Percentiles rank a stretch among this genome's conserved stretches.
phyloP scores from a whole-genome alignment of 2,797 vertebrate species.

The Protonibea diacanthus region DNA sequence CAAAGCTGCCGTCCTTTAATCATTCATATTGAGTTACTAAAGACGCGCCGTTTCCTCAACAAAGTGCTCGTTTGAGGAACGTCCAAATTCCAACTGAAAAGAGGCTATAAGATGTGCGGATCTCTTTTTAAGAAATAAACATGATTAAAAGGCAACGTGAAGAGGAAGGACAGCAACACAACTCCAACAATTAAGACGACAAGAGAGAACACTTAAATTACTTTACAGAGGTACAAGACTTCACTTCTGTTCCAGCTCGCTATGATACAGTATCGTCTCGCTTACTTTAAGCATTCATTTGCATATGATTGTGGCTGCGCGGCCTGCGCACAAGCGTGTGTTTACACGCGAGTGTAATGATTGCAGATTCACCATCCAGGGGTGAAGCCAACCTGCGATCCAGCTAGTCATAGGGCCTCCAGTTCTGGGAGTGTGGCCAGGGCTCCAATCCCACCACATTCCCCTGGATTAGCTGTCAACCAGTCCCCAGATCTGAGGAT shows the following conservation, averaged over 20 bases:
- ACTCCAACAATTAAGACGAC: conserved; percentile 76
- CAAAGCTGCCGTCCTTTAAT: conserved; percentile 72
- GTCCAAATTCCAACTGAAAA: conserved; percentile 67
- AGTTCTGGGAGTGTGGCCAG: conserved; percentile 83
- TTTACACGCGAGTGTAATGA: conserved; percentile 55
- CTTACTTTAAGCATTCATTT: conserved; percentile 60
- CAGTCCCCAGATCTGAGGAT: conserved; percentile 85
- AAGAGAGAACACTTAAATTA: conserved; percentile 74
- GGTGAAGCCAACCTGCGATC: conserved; percentile 68
- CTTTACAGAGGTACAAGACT: conserved; percentile 70
- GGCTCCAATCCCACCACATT: conserved; percentile 84
- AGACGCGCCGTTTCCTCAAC: conserved; percentile 71
- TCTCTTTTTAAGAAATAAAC: conserved; percentile 74
- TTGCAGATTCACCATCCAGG: conserved; percentile 66
- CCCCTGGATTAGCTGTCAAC: conserved; percentile 86
- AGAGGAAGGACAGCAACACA: conserved; percentile 72
- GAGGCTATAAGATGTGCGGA: conserved; percentile 51
- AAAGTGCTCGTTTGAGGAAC: conserved; percentile 75
- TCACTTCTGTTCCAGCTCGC: conserved; percentile 49
- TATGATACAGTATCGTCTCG: conserved; percentile 55
- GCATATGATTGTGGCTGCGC: conserved; percentile 64
- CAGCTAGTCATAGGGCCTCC: conserved; percentile 68
- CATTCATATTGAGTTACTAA: conserved; percentile 75
- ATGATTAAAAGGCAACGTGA: conserved; percentile 75
- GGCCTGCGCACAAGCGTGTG: conserved; percentile 49